Evolutionary conservation across 2,797 vertebrate species (phyloP).

Genomic region (Acanthurus leucopareius): DNA sequence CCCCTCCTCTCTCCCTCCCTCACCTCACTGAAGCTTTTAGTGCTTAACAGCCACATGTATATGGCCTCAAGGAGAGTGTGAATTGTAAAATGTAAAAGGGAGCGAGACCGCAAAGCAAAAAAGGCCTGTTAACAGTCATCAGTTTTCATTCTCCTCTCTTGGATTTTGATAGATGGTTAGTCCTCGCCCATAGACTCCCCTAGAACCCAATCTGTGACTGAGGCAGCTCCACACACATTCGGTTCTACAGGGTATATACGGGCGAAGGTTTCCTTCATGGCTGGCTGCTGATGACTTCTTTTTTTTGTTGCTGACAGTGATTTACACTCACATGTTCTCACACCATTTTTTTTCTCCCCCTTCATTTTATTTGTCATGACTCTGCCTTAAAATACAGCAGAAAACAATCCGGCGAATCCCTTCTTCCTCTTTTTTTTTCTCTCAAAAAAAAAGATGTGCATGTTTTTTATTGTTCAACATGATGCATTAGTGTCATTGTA

Average conservation of each 20-base stretch:
- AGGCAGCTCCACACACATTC: conserved; percentile 87
- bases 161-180: conserved; percentile 65
- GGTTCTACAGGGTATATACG: conserved; percentile 99
- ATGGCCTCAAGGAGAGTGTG: too few species aligned
- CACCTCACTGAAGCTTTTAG: not conserved
- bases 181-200: conserved; percentile 98
- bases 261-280: conserved; percentile 83
- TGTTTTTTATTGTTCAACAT: conserved; percentile 24
- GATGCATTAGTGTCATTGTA: conserved; percentile 30
- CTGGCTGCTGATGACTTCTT: conserved; percentile 59
- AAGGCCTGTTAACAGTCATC: conserved; percentile 11
- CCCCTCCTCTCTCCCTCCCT: conserved; percentile 6
- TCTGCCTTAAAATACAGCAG: conserved; percentile 1
- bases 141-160: conserved; percentile 11
- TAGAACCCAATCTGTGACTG: conserved; percentile 99
- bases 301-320: conserved; percentile 37
- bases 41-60: too few species aligned
- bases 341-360: not conserved
- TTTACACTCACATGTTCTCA: conserved; percentile 23
- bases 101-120: conserved; percentile 3
- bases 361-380: conserved; percentile 2
- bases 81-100: not conserved
- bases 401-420: conserved; percentile 1
- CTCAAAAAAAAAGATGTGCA: not conserved
- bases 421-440: conserved; percentile 22